Evolutionary conservation across 2,113 vertebrate genomes (phyloP).

Genomic region (Canis aureus): DNA sequence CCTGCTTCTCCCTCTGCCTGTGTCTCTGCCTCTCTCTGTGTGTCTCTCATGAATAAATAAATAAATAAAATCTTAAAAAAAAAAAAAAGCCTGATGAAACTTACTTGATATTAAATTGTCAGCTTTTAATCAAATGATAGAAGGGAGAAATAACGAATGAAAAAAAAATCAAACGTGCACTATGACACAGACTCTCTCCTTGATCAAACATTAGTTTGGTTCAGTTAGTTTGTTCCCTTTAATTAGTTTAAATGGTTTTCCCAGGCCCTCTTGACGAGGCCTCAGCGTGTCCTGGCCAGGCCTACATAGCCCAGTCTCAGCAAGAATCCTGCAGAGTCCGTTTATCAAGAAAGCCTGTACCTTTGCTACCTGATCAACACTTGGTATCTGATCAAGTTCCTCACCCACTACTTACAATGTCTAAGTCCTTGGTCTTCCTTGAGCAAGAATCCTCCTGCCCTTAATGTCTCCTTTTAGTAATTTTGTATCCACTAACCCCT

Average conservation of each 20-base stretch:
- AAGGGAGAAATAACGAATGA: not conserved
- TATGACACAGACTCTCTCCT: not conserved
- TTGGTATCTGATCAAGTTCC: not conserved
- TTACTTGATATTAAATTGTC: slow-evolving; percentile 32
- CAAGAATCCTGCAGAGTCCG: not conserved
- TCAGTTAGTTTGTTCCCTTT: too few species aligned
- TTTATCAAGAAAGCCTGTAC: not conserved
- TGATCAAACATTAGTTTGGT: not conserved
- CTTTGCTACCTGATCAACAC: not conserved
- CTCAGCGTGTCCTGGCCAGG: not conserved
- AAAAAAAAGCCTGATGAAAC: not conserved
- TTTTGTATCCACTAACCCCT: not conserved
- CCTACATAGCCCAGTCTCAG: not conserved
- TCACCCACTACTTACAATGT: not conserved
- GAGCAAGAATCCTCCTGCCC: not conserved
- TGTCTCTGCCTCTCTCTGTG: too few species aligned
- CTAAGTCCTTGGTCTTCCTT: not conserved
- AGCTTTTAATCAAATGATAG: slow-evolving; percentile 28
- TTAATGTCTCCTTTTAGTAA: slow-evolving; percentile 1
- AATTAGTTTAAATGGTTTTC: not conserved
- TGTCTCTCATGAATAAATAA: too few species aligned
- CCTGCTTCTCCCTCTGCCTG: too few species aligned
- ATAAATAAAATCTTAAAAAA: too few species aligned
- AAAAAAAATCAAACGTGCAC: not conserved
- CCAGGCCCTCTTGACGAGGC: not conserved